Base-by-base conservation (phyloP, 64 coral and sea anemone species). In the Cladopsammia gracilis region DNA sequence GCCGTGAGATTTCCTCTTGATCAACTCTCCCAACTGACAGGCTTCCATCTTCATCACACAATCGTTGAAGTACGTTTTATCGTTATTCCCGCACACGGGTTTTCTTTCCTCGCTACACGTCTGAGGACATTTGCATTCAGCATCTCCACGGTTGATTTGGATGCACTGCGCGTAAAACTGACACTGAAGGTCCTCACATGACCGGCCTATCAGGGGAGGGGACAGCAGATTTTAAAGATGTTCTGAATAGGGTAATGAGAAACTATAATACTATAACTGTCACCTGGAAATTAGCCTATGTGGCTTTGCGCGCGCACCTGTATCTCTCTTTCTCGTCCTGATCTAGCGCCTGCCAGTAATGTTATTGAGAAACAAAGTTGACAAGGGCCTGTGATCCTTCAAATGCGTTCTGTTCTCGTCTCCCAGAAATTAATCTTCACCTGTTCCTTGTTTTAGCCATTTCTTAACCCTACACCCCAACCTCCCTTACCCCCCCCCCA, bases 1-100 rank as follows among this genome's bases (percentile, higher is more conserved):
- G 3, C 58, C 83, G 9, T 87, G 48, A 13, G 86, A 44, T 50
- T 83, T 75, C 4, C n/a, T 75, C 14, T 34, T 9, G 44, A 93
- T 93, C 82, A 20, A 58, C 54, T 51, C 20, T 10, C 82, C 70
- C 16, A 78, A 7, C 4, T 11, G 25, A 79, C 91, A 93, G 2
- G 73, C 62, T 23, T 93, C 91, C 14, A 48, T 47, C 34, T 64
- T 77, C 23, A 93, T 18, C 0, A 87, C 91, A 25, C 91, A 93
- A 61, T 57, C 65, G 48, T 78, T 93, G 23, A 93, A 56, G 72
- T 93, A 93, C 2, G 81, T 77, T 85, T 93, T 93, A 59, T 48
- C 85, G 59, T 93, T 69, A 2, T 59, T 77, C 0, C 91, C 91
- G 60, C 91, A 93, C 15, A 93, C 49, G 5, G 25, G 58, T 10